These are phyloP conservation scores for Pipistrellus kuhlii DNA, from an alignment of 2,797 vertebrate species.

Conservation along the genomic window DNA sequence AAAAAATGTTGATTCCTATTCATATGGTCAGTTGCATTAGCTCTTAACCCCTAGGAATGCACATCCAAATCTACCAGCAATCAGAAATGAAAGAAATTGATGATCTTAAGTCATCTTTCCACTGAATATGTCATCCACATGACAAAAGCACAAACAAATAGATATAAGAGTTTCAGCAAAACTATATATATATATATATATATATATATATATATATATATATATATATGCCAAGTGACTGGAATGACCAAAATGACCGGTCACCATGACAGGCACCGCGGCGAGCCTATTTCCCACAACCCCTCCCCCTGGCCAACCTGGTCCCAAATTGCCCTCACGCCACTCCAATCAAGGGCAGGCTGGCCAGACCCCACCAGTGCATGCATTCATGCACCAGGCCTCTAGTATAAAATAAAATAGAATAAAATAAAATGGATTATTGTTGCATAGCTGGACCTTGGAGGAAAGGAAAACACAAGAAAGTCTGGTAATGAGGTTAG, in stretches of 20 bases:
- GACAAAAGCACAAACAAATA: slow-evolving; percentile 40
- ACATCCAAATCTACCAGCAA: slow-evolving; percentile 5
- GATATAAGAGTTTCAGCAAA: slow-evolving; percentile 14
- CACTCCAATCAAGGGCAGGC: too few relatives aligned
- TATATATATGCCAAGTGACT: not conserved
- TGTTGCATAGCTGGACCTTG: not conserved
- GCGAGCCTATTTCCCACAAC: not conserved
- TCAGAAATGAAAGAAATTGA: not conserved
- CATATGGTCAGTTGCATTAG: slow-evolving; percentile 17
- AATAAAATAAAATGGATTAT: not conserved
- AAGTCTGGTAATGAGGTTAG: not conserved
- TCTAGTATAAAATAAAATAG: not conserved
- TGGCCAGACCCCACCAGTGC: too few relatives aligned
- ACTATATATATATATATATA: not conserved
- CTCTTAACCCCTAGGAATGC: slow-evolving; percentile 14
- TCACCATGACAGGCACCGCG: too few relatives aligned
- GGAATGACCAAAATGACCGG: too few relatives aligned
- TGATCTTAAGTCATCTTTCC: slow-evolving; percentile 8
- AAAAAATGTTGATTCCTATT: slow-evolving; percentile 44
- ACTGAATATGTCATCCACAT: slow-evolving; percentile 29
- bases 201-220: not conserved
- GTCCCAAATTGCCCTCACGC: too few relatives aligned
- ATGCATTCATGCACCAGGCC: too few relatives aligned
- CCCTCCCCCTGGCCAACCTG: too few relatives aligned
- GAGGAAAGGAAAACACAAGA: not conserved